Base-by-base conservation (phyloP, 92 coral and sea anemone species). In the Porites cylindrica region DNA sequence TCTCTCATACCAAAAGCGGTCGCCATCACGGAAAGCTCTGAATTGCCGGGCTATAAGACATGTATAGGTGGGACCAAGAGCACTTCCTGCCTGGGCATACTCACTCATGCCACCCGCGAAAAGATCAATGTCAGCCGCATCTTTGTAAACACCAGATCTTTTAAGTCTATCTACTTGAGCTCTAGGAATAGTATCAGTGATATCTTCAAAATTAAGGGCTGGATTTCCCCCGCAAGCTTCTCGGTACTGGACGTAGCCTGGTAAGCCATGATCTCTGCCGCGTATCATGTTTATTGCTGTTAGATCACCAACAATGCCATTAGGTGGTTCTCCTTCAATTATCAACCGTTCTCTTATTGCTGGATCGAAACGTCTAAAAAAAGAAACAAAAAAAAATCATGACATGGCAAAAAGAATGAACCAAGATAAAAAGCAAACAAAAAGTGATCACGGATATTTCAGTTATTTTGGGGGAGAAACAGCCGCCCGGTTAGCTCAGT, bases 1-100 rank as follows among this genome's bases (percentile, higher is more conserved):
- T 20, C 81, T 81, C 63, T 88, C 91, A 38, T 88, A 88, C 91
- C 91, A 88, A 61, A 65, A 81, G 13, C 91, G 86, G 24, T 88
- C 91, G 3, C 82, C 91, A 0, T 10, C 11, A 13, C 91, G 85
- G n/a, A 72, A 51, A 21, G 14, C 65, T 20, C 18, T 32, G 60
- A 81, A 81, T 16, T 63, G 23, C 58, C 32, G 51, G 13, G 63
- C 61, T 7, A 88, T 18, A 62, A 88, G 52, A 12, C 70, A 65
- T n/a, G 87, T 62, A 68, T 81, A 81, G 14, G 91, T 88, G 43
- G 18, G 53, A 2, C 91, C 91, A 12, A 88, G 43, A 3, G 38
- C 65, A 2, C 82, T 69, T 11, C 87, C 87, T 3, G 4, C 0
- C 3, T 16, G 23, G 1, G 71, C 63, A 6, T 3, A 10, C 67